Conservation (phyloP, 2,888 invertebrate species). For the Drepana falcataria region DNA sequence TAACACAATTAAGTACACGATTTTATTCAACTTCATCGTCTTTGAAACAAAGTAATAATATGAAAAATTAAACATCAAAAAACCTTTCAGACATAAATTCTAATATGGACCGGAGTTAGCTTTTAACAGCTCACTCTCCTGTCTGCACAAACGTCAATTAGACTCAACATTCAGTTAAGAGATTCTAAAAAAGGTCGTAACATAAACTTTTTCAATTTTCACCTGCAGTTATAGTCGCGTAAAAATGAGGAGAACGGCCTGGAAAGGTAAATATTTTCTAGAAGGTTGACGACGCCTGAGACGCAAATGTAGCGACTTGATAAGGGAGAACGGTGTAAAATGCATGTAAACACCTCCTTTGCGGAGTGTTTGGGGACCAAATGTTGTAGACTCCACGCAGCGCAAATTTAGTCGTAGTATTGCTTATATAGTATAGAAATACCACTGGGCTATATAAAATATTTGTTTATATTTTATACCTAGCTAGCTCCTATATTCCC, state of each 20-base stretch:
- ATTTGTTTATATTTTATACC: neutral
- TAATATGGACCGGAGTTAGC: neutral
- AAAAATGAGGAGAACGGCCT: constrained; percentile 54
- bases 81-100: neutral
- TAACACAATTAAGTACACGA: too few relatives aligned
- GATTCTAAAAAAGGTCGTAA: constrained; percentile 66
- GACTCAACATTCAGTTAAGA: constrained; percentile 49
- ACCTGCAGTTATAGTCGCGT: constrained; percentile 67
- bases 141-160: constrained; percentile 40
- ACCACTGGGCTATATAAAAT: neutral
- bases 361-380: constrained; percentile 45
- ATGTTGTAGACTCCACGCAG: constrained; percentile 50
- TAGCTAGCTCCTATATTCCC: too few relatives aligned
- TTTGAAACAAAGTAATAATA: neutral
- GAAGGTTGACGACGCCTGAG: constrained; percentile 65
- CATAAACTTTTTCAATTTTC: constrained; percentile 77
- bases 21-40: constrained; percentile 3
- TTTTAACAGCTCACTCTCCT: constrained; percentile 1
- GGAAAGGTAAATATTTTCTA: constrained; percentile 57
- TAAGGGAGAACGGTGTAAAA: constrained; percentile 61
- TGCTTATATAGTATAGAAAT: too few relatives aligned
- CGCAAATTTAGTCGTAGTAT: constrained; percentile 28
- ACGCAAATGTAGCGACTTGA: constrained; percentile 62
- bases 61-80: neutral
- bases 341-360: constrained; percentile 70